Base-by-base conservation (phyloP, 1,140 invertebrate species). In the Pseudoatta argentina region DNA sequence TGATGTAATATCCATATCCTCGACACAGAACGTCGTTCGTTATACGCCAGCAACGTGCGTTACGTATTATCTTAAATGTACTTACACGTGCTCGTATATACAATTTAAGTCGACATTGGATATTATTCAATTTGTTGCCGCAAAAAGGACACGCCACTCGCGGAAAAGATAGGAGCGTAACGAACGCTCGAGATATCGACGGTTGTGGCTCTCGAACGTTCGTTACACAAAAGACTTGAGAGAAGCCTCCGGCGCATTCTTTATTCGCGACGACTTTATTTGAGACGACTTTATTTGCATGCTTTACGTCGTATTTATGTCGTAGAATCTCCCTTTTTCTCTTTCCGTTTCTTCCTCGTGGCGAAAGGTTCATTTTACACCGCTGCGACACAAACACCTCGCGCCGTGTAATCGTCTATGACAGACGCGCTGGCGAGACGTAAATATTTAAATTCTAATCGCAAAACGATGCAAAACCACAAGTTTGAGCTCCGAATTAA, bases 371-470 rank as follows among this genome's bases (percentile, higher is more conserved):
- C 39, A 85, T 85, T 85, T 85, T 76, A 18, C 18, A 14, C 24
- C 21, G 30, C 0, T n/a, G 24, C 48, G 12, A 8, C n/a, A 30
- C 34, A 14, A 51, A 4, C 1, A 34, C 1, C 4, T 1, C 24
- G n/a, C 27, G 21, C n/a, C 18, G 10, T 16, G n/a, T 18, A 24
- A 78, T 66, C 59, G 24, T 63, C 18, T 44, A 39, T 27, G 8
- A 24, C 8, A 63, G 24, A 61, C n/a, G n/a, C 5, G 24, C 2
- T 10, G 73, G 55, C 16, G 51, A 27, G 53, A 27, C 3, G 53
- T 82, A 39, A 73, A 73, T 73, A 73, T 82, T 82, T 82, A 59
- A 73, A 82, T 82, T 59, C 51, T 73, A 82, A 82, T 82, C 67
- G 53, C 51, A 21, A 34, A 61, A 51, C 51, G 34, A 21, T 7